A percentile compares a stretch with the other conserved stretches of the same genome.
phyloP scores from a whole-genome alignment of 2,113 vertebrate species.

The Salvelinus namaycush region DNA sequence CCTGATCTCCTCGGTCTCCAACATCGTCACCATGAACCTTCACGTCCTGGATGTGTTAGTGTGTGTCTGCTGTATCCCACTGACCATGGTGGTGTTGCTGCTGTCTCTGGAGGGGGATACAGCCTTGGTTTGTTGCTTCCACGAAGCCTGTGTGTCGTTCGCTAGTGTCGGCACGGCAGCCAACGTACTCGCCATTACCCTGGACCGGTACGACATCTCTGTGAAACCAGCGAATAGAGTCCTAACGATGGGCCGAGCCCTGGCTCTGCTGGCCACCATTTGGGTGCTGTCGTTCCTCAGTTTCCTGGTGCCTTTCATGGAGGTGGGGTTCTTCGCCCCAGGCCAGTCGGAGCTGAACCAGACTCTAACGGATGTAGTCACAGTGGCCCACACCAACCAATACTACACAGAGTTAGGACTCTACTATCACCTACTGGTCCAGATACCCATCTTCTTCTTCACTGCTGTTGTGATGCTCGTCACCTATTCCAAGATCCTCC shows the following conservation, averaged over 20 bases:
- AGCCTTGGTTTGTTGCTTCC: slow-evolving; percentile 95
- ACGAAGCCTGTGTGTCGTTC: slow-evolving; percentile 98
- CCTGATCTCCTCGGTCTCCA: slow-evolving; percentile 98
- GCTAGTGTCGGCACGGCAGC: slow-evolving; percentile 95
- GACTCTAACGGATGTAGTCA: slow-evolving; percentile 78
- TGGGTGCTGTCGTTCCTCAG: slow-evolving; percentile 95
- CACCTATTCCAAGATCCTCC: slow-evolving; percentile 97
- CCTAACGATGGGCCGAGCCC: slow-evolving; percentile 93
- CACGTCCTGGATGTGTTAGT: slow-evolving; percentile 96
- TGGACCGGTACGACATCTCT: slow-evolving; percentile 97
- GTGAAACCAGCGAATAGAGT: slow-evolving; percentile 97
- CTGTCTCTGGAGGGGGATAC: slow-evolving; percentile 90
- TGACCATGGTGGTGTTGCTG: slow-evolving; percentile 93
- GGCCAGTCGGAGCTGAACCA: slow-evolving; percentile 85
- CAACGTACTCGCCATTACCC: slow-evolving; percentile 95
- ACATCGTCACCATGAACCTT: slow-evolving; percentile 98
- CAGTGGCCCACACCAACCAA: slow-evolving; percentile 77
- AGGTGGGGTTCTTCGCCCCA: slow-evolving; percentile 91
- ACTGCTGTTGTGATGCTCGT: slow-evolving; percentile 95
- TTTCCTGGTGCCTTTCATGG: slow-evolving; percentile 96
- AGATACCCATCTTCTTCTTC: slow-evolving; percentile 98
- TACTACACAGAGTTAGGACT: slow-evolving; percentile 92
- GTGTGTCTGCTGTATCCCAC: slow-evolving; percentile 95
- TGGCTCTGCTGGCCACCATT: slow-evolving; percentile 86
- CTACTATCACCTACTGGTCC: slow-evolving; percentile 95